These are phyloP conservation scores for Tetramorium parvispinum DNA, from an alignment of 1,140 invertebrate species.

Conservation along the genomic window DNA sequence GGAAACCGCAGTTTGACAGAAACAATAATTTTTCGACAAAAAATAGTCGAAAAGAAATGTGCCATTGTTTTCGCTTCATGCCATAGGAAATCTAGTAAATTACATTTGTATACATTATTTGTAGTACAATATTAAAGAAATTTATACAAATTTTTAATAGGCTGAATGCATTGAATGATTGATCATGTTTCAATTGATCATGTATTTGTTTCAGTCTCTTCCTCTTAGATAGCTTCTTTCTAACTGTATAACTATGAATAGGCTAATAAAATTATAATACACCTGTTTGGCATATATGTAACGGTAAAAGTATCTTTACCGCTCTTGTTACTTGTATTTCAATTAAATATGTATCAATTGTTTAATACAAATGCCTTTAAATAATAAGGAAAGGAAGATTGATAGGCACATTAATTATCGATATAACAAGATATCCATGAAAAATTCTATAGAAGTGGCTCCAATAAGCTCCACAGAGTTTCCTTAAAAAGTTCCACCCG, in stretches of 20 bases:
- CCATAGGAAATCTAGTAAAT: conserved; percentile 62
- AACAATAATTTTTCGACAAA: neutral
- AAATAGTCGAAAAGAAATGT: conserved; percentile 37
- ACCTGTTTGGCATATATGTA: neutral
- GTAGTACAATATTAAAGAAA: neutral
- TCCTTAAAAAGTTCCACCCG: conserved; percentile 33
- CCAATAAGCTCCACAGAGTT: conserved; percentile 39
- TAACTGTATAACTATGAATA: neutral
- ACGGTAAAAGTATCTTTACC: neutral
- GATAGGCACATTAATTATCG: conserved; percentile 39
- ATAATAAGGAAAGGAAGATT: neutral
- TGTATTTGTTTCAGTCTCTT: neutral
- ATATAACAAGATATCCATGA: conserved; percentile 24
- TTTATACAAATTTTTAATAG: neutral
- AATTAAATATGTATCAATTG: neutral
- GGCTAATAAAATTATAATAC: neutral
- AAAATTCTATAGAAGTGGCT: conserved; percentile 26
- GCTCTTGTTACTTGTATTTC: neutral
- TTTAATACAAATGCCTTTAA: neutral
- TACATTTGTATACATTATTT: neutral
- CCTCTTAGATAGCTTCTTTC: neutral
- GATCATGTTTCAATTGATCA: neutral
- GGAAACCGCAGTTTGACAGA: neutral
- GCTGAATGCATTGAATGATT: neutral
- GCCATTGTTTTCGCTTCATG: conserved; percentile 27